Evolutionary conservation across 2,888 invertebrate species (phyloP), one percentile per base, ranked within the genome.

Genomic region (Perithous albicinctus): DNA sequence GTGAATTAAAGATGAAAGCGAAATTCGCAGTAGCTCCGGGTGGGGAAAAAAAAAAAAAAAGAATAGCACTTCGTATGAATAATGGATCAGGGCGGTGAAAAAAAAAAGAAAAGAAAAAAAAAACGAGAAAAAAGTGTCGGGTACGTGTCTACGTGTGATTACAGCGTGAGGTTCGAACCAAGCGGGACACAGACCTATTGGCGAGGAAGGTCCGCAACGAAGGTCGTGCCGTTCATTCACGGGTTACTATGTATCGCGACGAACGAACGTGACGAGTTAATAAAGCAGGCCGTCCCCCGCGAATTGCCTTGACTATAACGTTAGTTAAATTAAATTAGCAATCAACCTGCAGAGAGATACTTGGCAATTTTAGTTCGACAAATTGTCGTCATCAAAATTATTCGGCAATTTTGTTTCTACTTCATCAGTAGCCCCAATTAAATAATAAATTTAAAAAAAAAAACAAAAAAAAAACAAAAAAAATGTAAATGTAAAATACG

Each of bases 261-360:
- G 59, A 43, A 72, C 20, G 43, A 72, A 72, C 72, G 72, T 72
- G 72, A 43, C 59, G 59, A 72, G 56, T 72, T 72, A 32, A 72
- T 43, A 43, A 72, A 72, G 43, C 32, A 59, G 43, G 26, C 7
- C 38, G 29, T 12, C 41, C 15, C 5, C 66, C n/a, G 48, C 23
- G 3, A 29, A 70, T 43, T 41, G 41, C 15, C 56, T 41, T 15
- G 41, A 29, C 54, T 15, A 38, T 32, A 35, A 15, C n/a, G 54
- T 23, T 2, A 10, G n/a, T 38, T 38, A 1, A 56, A 59, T 43
- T 20, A 4, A 56, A 29, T 41, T 12, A 43, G 15, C 54, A 29
- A 43, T 56, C 38, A 38, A 8, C 20, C 38, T 51, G n/a, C 12
- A 20, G 18, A 35, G 6, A 26, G n/a, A 64, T 23, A 32, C 43